These are phyloP conservation scores for Antechinus flavipes DNA, from an alignment of 2,113 vertebrate species.

Conservation along the genomic window DNA sequence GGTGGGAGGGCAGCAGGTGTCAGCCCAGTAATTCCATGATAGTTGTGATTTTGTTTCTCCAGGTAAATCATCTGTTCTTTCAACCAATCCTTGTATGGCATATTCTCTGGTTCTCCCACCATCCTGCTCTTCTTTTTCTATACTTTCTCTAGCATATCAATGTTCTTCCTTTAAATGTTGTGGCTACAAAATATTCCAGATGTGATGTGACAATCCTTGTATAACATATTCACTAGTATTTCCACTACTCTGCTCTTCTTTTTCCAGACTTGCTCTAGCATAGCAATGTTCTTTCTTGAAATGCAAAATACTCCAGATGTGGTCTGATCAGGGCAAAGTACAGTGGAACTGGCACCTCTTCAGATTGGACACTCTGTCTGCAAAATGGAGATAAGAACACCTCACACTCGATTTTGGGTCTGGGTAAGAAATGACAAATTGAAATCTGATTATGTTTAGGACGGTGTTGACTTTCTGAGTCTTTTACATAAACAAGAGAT, in stretches of 20 bases:
- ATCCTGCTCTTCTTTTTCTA: neutral
- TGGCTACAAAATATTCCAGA: neutral
- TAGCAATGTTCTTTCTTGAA: neutral
- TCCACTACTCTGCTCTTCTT: neutral
- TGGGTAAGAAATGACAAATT: slow-evolving; percentile 44
- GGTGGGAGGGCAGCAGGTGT: neutral
- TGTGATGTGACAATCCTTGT: neutral
- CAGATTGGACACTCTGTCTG: neutral
- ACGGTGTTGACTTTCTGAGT: slow-evolving; percentile 21
- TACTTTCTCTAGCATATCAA: neutral
- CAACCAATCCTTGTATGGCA: neutral
- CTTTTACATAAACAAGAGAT: slow-evolving; percentile 52
- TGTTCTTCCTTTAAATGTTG: neutral
- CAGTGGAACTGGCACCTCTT: neutral
- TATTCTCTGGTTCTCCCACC: neutral
- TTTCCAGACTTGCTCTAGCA: neutral
- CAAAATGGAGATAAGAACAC: neutral
- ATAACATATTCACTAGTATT: neutral
- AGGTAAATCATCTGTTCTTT: neutral
- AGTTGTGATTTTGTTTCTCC: neutral
- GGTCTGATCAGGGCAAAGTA: neutral
- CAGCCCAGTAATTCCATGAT: neutral
- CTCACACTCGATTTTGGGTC: neutral
- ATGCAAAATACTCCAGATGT: neutral
- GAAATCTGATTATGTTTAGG: slow-evolving; percentile 49